A percentile compares a stretch with the other conserved stretches of the same genome.
Conservation (phyloP, 2,797 vertebrate genomes). For the Oryzias dopingdopingensis region DNA sequence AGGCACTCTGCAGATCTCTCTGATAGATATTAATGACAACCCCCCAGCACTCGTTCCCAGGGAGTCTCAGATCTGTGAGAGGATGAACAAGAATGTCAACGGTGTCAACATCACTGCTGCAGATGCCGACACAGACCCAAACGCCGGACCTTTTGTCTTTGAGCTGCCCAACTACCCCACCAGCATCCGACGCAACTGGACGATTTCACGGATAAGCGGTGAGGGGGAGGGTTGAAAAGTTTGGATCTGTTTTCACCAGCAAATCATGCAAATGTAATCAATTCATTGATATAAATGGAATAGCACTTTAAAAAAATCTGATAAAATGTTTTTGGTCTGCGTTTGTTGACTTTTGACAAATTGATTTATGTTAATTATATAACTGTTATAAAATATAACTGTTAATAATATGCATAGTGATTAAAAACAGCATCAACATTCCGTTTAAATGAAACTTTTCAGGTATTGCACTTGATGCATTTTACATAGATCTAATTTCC, state of each 20-base stretch:
- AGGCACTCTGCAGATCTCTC: slow-evolving; percentile 90
- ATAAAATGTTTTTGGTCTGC: no score
- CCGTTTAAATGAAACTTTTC: no score
- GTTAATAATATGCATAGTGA: no score
- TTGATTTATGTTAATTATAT: no score
- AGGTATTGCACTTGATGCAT: no score
- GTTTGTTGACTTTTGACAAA: no score
- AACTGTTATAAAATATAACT: no score
- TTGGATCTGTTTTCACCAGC: background rate
- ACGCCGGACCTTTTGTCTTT: slow-evolving; percentile 91
- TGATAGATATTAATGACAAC: slow-evolving; percentile 95
- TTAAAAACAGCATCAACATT: no score
- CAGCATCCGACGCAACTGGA: slow-evolving; percentile 89
- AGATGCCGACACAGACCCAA: slow-evolving; percentile 88
- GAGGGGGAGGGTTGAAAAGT: slow-evolving; percentile 45
- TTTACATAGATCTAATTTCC: no score
- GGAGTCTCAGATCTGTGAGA: slow-evolving; percentile 93
- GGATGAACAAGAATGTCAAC: slow-evolving; percentile 80
- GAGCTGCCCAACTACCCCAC: slow-evolving; percentile 85
- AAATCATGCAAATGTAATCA: no score
- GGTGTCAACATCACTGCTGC: slow-evolving; percentile 92
- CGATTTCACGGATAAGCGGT: slow-evolving; percentile 89
- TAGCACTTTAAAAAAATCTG: no score
- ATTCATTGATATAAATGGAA: no score
- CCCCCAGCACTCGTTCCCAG: slow-evolving; percentile 87